Evolutionary conservation across 2,888 invertebrate species (phyloP).

Genomic region (Nebria brevicollis): DNA sequence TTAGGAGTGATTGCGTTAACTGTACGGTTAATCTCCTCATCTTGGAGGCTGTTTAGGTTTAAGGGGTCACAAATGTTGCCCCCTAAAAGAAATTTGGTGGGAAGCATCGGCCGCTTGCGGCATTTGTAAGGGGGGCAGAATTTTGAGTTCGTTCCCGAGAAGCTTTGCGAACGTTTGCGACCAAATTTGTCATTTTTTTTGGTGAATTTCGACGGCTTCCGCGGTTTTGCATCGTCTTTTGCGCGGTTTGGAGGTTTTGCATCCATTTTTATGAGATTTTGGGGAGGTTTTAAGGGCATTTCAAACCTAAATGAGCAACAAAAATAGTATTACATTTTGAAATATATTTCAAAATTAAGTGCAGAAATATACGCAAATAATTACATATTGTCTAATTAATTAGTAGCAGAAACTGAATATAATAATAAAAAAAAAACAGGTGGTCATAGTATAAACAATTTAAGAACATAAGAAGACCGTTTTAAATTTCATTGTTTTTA

Average conservation of each 20-base stretch:
- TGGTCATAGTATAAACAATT: neutral
- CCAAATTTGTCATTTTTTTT: slow-evolving; percentile 63
- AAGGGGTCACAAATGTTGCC: slow-evolving; percentile 96
- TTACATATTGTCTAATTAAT: neutral
- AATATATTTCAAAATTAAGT: neutral
- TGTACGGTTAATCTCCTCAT: slow-evolving; percentile 79
- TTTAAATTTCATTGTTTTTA: neutral
- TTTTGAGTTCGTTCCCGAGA: slow-evolving; percentile 72
- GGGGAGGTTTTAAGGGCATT: slow-evolving; percentile 38
- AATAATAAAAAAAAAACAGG: too few relatives aligned
- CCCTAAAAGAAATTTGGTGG: slow-evolving; percentile 92
- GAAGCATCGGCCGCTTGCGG: slow-evolving; percentile 82
- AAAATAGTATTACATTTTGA: slow-evolving; percentile 20
- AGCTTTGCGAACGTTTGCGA: slow-evolving; percentile 76
- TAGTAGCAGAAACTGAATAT: neutral
- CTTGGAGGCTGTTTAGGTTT: slow-evolving; percentile 90
- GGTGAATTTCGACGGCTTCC: slow-evolving; percentile 40
- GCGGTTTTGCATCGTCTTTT: slow-evolving; percentile 26
- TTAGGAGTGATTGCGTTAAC: slow-evolving; percentile 93
- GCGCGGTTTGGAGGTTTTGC: slow-evolving; percentile 33
- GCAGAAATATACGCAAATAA: neutral
- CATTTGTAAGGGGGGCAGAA: slow-evolving; percentile 80
- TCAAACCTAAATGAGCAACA: slow-evolving; percentile 27
- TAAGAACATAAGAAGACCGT: neutral
- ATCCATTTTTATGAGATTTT: slow-evolving; percentile 40